Conservation (phyloP, 2,888 invertebrate genomes). For the Lordiphosa andalusiaca region DNA sequence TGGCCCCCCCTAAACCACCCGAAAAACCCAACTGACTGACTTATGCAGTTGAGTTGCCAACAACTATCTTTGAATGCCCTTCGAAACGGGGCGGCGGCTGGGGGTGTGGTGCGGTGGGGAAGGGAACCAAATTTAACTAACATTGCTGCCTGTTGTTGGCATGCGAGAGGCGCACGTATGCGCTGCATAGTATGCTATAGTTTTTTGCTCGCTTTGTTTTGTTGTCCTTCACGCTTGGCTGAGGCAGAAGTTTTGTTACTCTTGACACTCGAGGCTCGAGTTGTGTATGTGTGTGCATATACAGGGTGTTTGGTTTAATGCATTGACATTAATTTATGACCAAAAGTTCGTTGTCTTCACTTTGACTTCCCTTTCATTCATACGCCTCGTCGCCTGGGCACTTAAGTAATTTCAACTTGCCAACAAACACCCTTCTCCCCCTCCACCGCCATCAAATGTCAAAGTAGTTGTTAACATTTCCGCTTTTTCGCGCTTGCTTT, state of each 20-base stretch:
- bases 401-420: conserved; percentile 67
- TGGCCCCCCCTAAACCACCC: neutral
- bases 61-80: conserved; percentile 19
- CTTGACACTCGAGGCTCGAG: conserved; percentile 33
- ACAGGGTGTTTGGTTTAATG: conserved; percentile 48
- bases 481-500: conserved; percentile 46
- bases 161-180: conserved; percentile 37
- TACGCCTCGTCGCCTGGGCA: conserved; percentile 58
- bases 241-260: conserved; percentile 45
- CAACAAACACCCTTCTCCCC: conserved; percentile 29
- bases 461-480: conserved; percentile 75
- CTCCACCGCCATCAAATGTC: conserved; percentile 52
- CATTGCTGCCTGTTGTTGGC: conserved; percentile 46
- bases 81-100: neutral
- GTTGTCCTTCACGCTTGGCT: conserved; percentile 51
- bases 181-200: conserved; percentile 32
- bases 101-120: neutral
- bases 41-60: conserved; percentile 66
- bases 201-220: conserved; percentile 23
- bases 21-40: conserved; percentile 43
- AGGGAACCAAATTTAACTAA: conserved; percentile 52
- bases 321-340: conserved; percentile 60
- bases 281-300: conserved; percentile 14
- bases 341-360: conserved; percentile 29
- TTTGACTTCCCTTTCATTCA: conserved; percentile 41